Conservation (phyloP, 2,797 vertebrate genomes). For the Liasis olivaceus region DNA sequence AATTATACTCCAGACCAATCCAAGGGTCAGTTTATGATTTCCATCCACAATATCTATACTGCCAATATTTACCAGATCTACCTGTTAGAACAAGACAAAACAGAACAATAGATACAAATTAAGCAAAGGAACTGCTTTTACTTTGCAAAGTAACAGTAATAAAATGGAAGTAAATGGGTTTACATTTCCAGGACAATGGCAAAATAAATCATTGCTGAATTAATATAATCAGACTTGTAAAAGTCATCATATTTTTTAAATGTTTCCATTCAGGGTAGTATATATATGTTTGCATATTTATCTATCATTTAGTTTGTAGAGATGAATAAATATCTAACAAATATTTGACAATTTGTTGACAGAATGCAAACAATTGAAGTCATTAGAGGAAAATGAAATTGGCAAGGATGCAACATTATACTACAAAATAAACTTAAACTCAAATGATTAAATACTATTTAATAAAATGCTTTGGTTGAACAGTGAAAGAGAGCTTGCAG, state of each 20-base stretch:
- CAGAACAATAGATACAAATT: neutral
- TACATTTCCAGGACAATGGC: constrained; percentile 27
- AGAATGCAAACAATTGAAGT: constrained; percentile 15
- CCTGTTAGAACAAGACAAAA: constrained; percentile 73
- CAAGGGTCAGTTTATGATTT: constrained; percentile 97
- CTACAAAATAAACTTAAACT: constrained; percentile 29
- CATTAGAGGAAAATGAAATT: constrained; percentile 23
- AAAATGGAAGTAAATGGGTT: constrained; percentile 33
- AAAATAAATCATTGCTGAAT: constrained; percentile 14
- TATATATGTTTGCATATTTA: neutral
- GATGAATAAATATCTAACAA: constrained; percentile 26
- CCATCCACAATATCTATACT: constrained; percentile 98
- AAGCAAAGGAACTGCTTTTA: neutral
- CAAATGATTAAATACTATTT: constrained; percentile 9
- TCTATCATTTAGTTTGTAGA: constrained; percentile 13
- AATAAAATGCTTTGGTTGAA: neutral
- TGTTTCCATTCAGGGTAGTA: neutral
- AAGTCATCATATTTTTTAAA: neutral
- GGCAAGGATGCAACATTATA: neutral
- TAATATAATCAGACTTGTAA: constrained; percentile 18
- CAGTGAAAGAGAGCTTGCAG: neutral
- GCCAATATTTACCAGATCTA: constrained; percentile 97
- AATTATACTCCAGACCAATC: constrained; percentile 99
- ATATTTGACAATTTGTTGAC: constrained; percentile 48
- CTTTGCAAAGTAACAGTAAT: constrained; percentile 39